Base-by-base conservation (phyloP, 2,797 vertebrate genomes). In the Diplodus puntazzo region DNA sequence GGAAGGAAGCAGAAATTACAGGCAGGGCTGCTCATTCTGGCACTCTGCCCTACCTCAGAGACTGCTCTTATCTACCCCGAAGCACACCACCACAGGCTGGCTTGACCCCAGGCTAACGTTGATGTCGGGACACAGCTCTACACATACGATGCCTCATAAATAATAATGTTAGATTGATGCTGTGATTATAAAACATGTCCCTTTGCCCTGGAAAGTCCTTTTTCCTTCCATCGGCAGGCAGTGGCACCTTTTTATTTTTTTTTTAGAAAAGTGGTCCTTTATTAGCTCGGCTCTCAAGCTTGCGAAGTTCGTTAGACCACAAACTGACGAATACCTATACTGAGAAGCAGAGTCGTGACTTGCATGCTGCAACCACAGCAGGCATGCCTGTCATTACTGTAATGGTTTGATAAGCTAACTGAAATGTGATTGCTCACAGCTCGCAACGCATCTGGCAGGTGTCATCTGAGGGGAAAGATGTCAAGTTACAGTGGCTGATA, bases 331-430 rank as follows among this genome's bases (percentile, higher is more conserved):
- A 92, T 81, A 89, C 82, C 77, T 87, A 81, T 23, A 88, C 83
- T 84, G 84, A 91, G 87, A 92, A 88, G 88, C 80, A 66, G 86
- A 92, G 87, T 92, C 84, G 88, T 88, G 77, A 72, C 87, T 84
- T 74, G 75, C 75, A 78, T 75, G 83, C 82, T 80, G 81, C 87
- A 93, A 94, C 94, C 93, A 93, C 95, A 95, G 85, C 85, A 83
- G 75, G 67, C 88, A 59, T 34, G 79, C 63, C 55, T 82, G 68
- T 45, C 80, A 91, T 92, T 85, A 86, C 90, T 92, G 92, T 89
- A 92, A 91, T 79, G 79, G 85, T 90, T 94, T 92, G 95, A 95
- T 93, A 95, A 94, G 87, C 79, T 80, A 93, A 94, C 93, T 11
- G 92, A 92, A 92, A 90, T 75, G 69, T 63, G 75, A 88, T 86